Base-by-base conservation (phyloP, 2,888 invertebrate species). In the Dasysyrphus tricinctus region DNA sequence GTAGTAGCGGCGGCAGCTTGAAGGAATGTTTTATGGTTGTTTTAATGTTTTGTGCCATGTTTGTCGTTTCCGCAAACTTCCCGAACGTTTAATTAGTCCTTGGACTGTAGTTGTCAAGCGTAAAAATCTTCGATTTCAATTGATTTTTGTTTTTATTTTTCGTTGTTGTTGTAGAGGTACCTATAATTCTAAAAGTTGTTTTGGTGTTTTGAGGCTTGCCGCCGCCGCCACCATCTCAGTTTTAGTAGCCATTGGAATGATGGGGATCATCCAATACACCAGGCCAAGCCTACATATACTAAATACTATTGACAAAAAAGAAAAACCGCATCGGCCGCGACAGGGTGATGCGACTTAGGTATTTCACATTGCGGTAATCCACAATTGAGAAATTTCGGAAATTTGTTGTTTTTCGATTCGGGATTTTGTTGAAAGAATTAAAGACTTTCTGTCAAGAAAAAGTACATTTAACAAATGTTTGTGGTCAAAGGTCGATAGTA, bases 11-110 rank as follows among this genome's bases (percentile, higher is more conserved):
- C 81, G 67, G 81, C 86, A 78, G 82, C 74, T 82, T 79, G 79
- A 83, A 87, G 87, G 83, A 87, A 87, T 87, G 87, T 83, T 87
- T 87, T 80, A 87, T 87, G 87, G 87, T 76, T 87, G 83, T 87
- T 80, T 87, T 76, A 87, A 87, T 87, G 87, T 87, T 83, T 83
- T 75, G 80, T 87, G 87, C 83, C 87, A 87, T 87, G 87, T 82
- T 86, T 57, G 82, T 79, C 73, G 83, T 87, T 87, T 87, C 87
- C 87, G 87, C 87, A 87, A 87, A 83, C 83, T 80, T 79, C 73
- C 51, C 86, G 54, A 86, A 83, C 83, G 76, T 87, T 87, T 87
- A 87, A 87, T 87, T 87, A 87, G 83, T 87, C 79, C 79, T 87
- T 83, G 87, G 86, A 75, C 86, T 86, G 82, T 79, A 86, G 86